A percentile compares a stretch with the other conserved stretches of the same genome.
phyloP scores from a whole-genome alignment of 2,113 vertebrate species.

The Ursus arctos region DNA sequence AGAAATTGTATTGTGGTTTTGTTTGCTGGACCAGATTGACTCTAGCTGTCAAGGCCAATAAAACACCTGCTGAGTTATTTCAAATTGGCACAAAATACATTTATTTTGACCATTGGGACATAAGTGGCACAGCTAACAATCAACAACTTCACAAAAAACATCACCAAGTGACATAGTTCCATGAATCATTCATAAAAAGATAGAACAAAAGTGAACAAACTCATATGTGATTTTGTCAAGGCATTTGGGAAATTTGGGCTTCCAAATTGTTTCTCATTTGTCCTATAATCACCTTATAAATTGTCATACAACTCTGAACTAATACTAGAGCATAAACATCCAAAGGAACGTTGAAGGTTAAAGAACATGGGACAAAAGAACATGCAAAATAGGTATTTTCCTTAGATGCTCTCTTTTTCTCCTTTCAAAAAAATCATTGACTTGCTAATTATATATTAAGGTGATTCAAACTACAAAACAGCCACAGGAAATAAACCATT shows the following conservation, averaged over 20 bases:
- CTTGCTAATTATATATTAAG: slow-evolving; percentile 51
- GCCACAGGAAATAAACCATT: slow-evolving; percentile 30
- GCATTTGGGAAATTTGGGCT: neutral
- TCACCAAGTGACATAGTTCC: neutral
- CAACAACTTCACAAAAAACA: slow-evolving; percentile 28
- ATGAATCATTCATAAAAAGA: slow-evolving; percentile 6
- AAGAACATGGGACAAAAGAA: neutral
- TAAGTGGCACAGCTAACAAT: neutral
- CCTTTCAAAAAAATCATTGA: neutral
- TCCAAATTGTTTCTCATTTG: slow-evolving; percentile 10
- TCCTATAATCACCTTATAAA: neutral
- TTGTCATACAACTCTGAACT: neutral
- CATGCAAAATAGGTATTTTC: neutral
- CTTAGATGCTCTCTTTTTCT: neutral
- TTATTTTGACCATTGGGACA: neutral
- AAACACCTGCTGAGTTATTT: slow-evolving; percentile 45
- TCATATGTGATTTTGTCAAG: slow-evolving; percentile 20
- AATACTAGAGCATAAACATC: neutral
- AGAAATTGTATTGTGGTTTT: neutral
- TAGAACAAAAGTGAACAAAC: slow-evolving; percentile 22
- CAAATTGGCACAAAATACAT: neutral
- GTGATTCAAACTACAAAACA: slow-evolving; percentile 41
- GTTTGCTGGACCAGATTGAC: neutral
- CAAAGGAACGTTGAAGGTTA: neutral
- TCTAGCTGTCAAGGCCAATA: neutral